phyloP scores from a whole-genome alignment of 2,888 invertebrate species.

The Drosophila barbarae region DNA sequence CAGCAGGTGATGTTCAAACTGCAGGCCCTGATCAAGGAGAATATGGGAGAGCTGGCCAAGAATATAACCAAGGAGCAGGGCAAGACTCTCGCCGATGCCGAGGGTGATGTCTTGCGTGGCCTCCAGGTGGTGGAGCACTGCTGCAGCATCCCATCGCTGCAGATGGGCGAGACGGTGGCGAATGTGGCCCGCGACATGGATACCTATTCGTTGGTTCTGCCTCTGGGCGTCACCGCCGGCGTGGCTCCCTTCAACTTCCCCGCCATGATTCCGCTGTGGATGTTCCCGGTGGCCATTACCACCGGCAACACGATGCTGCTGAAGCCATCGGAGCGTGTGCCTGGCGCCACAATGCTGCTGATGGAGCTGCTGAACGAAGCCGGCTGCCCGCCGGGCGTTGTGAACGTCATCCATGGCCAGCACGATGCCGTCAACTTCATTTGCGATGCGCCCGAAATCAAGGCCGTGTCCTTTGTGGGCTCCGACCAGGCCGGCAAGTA shows the following conservation, averaged over 20 bases:
- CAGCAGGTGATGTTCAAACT: constrained; percentile 95
- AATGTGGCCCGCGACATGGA: constrained; percentile 96
- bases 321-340: constrained; percentile 98
- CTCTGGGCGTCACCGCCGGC: constrained; percentile 92
- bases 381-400: constrained; percentile 96
- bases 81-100: constrained; percentile 97
- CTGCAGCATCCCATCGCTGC: constrained; percentile 94
- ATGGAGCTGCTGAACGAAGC: constrained; percentile 95
- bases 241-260: constrained; percentile 99
- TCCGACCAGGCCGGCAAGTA: constrained; percentile 97
- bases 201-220: constrained; percentile 93
- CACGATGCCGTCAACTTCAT: constrained; percentile 98
- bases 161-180: constrained; percentile 94
- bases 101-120: constrained; percentile 98
- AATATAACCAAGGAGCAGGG: constrained; percentile 98
- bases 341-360: constrained; percentile 96
- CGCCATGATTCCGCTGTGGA: constrained; percentile 99
- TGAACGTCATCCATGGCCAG: constrained; percentile 97
- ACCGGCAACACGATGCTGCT: constrained; percentile 97
- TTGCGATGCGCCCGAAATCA: constrained; percentile 97
- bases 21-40: constrained; percentile 91
- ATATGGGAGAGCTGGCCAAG: constrained; percentile 93
- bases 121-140: constrained; percentile 98
- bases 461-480: constrained; percentile 98
- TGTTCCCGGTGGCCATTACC: constrained; percentile 90